Evolutionary conservation across 2,113 vertebrate genomes (phyloP).

Genomic region (Andinoacara biseriatus): DNA sequence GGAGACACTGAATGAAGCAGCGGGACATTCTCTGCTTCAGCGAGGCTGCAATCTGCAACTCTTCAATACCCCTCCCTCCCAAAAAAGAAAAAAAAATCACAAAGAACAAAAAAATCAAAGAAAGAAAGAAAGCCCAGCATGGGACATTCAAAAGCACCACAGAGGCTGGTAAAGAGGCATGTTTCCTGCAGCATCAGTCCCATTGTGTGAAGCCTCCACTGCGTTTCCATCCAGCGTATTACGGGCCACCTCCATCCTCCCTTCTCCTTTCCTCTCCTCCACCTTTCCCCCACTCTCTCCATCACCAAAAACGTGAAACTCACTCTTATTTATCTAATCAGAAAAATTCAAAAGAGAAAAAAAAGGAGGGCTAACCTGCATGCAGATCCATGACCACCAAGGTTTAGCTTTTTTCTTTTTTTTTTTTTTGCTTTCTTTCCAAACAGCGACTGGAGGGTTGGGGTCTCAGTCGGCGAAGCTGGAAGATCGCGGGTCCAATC

Average conservation of each 20-base stretch:
- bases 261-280: background rate
- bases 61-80: background rate
- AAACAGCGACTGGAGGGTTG: conserved; percentile 5
- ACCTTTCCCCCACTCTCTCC: conserved; percentile 10
- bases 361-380: conserved; percentile 42
- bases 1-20: conserved; percentile 34
- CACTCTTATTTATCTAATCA: background rate
- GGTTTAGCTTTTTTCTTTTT: background rate
- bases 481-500: conserved; percentile 39
- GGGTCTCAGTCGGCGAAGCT: conserved; percentile 26
- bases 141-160: background rate
- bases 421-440: background rate
- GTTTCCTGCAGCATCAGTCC: conserved; percentile 16
- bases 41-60: conserved; percentile 36
- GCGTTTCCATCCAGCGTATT: conserved; percentile 40
- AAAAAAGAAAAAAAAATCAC: background rate
- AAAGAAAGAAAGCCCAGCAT: no score
- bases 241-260: conserved; percentile 1
- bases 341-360: background rate
- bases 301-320: background rate
- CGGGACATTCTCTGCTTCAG: conserved; percentile 13
- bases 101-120: background rate
- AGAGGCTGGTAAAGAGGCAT: background rate
- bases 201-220: conserved; percentile 34
- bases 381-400: conserved; percentile 35